Evolutionary conservation across 2,888 invertebrate genomes (phyloP), one percentile per base, ranked within the genome.

Genomic region (Lepetodrilus schrolli): DNA sequence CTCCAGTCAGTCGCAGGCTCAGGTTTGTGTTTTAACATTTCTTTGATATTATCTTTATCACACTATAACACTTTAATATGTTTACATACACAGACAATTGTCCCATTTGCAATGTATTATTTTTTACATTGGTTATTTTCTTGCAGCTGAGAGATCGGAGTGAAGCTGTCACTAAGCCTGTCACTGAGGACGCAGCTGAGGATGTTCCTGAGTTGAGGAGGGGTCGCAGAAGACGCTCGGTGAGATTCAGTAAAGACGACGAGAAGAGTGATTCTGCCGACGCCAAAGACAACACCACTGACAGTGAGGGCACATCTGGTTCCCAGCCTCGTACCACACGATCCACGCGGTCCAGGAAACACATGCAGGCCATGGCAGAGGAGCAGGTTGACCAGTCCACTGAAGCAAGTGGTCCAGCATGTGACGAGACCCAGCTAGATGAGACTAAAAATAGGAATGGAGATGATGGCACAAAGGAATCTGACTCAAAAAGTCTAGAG

Each of bases 1-100:
- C 66, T 74, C 72, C 47, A 76, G 73, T 38, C 75, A 75, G 70
- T 76, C 76, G 4, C 70, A 76, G 47, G n/a, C n/a, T n/a, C n/a
- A n/a, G n/a, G n/a, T n/a, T n/a, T n/a, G n/a, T n/a, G n/a, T n/a
- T n/a, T n/a, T n/a, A n/a, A n/a, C n/a, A n/a, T n/a, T n/a, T n/a
- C n/a, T n/a, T n/a, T n/a, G n/a, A n/a, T n/a, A n/a, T n/a, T n/a
- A n/a, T n/a, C n/a, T n/a, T n/a, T n/a, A n/a, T n/a, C n/a, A n/a
- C n/a, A n/a, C n/a, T n/a, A n/a, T n/a, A n/a, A n/a, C n/a, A n/a
- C n/a, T n/a, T n/a, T n/a, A n/a, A n/a, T n/a, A n/a, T n/a, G n/a
- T n/a, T n/a, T n/a, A n/a, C n/a, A n/a, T n/a, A n/a, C n/a, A n/a
- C n/a, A n/a, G n/a, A n/a, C n/a, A n/a, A n/a, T n/a, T n/a, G n/a